Percentiles rank a stretch among this genome's conserved stretches.
Conservation (phyloP, 2,113 vertebrate species). For the Phylloscopus whistleri region DNA sequence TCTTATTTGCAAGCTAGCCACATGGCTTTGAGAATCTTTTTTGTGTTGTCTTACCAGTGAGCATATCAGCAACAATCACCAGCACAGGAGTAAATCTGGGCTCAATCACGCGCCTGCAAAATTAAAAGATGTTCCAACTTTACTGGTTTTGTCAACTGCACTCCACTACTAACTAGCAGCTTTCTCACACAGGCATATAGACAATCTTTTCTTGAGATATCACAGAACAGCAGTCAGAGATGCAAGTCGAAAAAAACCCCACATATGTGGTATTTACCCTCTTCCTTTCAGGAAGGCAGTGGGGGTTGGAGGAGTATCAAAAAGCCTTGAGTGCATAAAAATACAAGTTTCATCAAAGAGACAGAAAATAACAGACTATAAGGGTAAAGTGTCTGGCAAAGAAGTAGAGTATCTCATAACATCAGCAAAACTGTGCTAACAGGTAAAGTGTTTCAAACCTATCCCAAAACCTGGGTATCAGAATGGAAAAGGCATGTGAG, state of each 20-base stretch:
- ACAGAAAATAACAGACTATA: not conserved
- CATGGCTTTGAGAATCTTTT: not conserved
- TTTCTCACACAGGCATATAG: not conserved
- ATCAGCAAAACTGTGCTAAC: not conserved
- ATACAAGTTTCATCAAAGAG: not conserved
- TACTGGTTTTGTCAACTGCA: not conserved
- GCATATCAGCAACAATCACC: slow-evolving; percentile 83
- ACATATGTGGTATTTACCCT: accelerated
- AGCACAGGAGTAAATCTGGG: slow-evolving; percentile 85
- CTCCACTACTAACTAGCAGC: not conserved
- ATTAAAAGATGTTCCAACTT: not conserved
- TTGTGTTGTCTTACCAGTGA: slow-evolving; percentile 79
- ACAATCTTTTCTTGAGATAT: not conserved
- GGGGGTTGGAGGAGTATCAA: not conserved
- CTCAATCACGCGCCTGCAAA: slow-evolving; percentile 84
- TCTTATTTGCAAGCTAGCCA: not conserved
- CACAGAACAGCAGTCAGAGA: not conserved
- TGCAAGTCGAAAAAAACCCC: not conserved
- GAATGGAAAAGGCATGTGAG: not conserved
- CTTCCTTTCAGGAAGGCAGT: not conserved
- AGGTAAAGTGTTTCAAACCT: not conserved
- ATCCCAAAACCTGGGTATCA: not conserved
- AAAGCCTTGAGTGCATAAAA: not conserved
- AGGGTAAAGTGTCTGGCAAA: not conserved
- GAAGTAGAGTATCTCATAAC: not conserved